Evolutionary conservation across 2,797 vertebrate species (phyloP).

Genomic region (Lithobates sylvaticus): DNA sequence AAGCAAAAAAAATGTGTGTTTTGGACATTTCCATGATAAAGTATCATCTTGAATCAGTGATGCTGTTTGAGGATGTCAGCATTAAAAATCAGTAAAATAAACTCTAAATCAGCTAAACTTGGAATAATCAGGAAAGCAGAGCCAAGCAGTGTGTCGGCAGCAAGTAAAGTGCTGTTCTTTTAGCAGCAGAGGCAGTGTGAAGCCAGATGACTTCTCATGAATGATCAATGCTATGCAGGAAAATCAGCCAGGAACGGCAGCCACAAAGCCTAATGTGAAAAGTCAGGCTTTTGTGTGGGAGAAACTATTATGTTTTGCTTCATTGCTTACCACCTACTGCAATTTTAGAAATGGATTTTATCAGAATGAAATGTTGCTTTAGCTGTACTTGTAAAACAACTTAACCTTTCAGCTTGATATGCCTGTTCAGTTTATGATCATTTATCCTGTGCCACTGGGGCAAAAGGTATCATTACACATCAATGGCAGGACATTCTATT

Average conservation of each 20-base stretch:
- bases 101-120: slow-evolving; percentile 16
- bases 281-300: slow-evolving; percentile 42
- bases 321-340: slow-evolving; percentile 34
- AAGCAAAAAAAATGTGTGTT: background rate
- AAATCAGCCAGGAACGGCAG: slow-evolving; percentile 18
- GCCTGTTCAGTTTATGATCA: background rate
- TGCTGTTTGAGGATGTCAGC: background rate
- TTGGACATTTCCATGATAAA: background rate
- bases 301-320: slow-evolving; percentile 46
- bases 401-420: slow-evolving; percentile 21
- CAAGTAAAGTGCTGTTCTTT: background rate
- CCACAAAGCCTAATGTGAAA: slow-evolving; percentile 39
- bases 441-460: background rate
- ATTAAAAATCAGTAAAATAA: slow-evolving; percentile 3
- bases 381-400: slow-evolving; percentile 49
- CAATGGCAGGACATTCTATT: background rate
- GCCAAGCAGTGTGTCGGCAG: background rate
- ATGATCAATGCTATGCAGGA: slow-evolving; percentile 39
- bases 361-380: slow-evolving; percentile 41
- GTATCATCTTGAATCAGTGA: slow-evolving; percentile 12
- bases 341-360: slow-evolving; percentile 47
- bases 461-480: background rate
- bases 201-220: slow-evolving; percentile 43
- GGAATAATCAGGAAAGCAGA: slow-evolving; percentile 23
- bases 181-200: slow-evolving; percentile 3